Base-by-base conservation (phyloP, 2,113 vertebrate genomes). In the Mormoops blainvillei region DNA sequence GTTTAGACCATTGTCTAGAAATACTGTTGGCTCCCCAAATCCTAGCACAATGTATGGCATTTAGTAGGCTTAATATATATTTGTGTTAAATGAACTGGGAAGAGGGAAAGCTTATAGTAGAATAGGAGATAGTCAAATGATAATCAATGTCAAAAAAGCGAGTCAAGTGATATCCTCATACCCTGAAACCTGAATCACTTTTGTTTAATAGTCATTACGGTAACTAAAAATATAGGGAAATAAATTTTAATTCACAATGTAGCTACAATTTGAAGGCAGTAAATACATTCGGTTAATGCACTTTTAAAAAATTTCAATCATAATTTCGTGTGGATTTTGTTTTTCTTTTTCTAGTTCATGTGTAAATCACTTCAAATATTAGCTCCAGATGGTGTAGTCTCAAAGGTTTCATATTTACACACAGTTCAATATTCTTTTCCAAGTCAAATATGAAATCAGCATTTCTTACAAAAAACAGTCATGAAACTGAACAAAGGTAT, bases 311-410 rank as follows among this genome's bases (percentile, higher is more conserved):
- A 1, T 24, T 73, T 89, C 50, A 45, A 76, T 20, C 28, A 15
- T 87, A 68, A 83, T 74, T 97, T 96, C 31, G 73, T 61, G 33
- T 87, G 58, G 14, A 94, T 84, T 90, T 28, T 74, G 20, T 18
- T 70, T 95, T 94, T 74, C 13, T 65, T 95, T 94, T 94, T 86
- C 83, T 58, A 65, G 45, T 78, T 87, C 33, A 63, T 83, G 20
- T 94, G 61, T 48, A 92, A 97, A 54, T 89, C 38, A 95, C 24
- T 95, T 96, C 58, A 96, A 96, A 95, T 92, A 90, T 83, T 90
- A 52, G 76, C 41, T 94, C 63, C 70, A 95, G 74, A 84, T 94
- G 91, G 74, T 90, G 9, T 1, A 45, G 26, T 73, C 84, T 89
- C 61, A 70, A 92, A 78, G 18, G 26, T 87, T 92, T 94, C 9